Conservation (phyloP, 1,140 invertebrate species). For the Trachymyrmex cornetzi region DNA sequence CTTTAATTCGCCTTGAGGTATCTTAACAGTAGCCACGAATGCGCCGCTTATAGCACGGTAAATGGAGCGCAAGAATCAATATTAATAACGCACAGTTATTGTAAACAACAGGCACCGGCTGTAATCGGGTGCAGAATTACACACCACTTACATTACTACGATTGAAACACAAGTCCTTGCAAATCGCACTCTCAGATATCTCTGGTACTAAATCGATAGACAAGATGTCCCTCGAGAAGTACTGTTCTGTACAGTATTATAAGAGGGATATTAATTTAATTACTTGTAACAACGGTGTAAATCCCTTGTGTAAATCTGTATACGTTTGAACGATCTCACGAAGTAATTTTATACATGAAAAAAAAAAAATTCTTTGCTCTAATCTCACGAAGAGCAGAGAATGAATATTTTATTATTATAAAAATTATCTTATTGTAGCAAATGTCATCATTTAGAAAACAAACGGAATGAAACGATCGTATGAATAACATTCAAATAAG, state of each 20-base stretch:
- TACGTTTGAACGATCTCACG: neutral
- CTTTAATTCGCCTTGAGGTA: neutral
- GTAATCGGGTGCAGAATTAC: constrained; percentile 25
- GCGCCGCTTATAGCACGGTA: constrained; percentile 30
- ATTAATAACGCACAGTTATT: constrained; percentile 60
- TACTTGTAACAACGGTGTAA: neutral
- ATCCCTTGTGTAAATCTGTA: too few relatives aligned
- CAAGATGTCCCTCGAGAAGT: neutral
- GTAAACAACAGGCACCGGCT: constrained; percentile 48
- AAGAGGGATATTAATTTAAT: neutral
- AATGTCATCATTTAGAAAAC: neutral
- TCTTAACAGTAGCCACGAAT: constrained; percentile 42
- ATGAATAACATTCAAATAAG: neutral
- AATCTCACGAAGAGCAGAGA: neutral
- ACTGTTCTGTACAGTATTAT: neutral
- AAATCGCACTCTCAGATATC: constrained; percentile 17
- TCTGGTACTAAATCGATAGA: constrained; percentile 30
- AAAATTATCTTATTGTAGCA: neutral
- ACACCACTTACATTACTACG: neutral
- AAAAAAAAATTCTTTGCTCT: neutral
- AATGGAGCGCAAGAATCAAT: constrained; percentile 58
- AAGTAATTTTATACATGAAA: neutral
- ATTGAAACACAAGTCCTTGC: constrained; percentile 17
- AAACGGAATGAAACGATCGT: neutral
- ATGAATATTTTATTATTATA: neutral